Conservation (phyloP, 2,888 invertebrate species). For the Xestia rhomboidea region DNA sequence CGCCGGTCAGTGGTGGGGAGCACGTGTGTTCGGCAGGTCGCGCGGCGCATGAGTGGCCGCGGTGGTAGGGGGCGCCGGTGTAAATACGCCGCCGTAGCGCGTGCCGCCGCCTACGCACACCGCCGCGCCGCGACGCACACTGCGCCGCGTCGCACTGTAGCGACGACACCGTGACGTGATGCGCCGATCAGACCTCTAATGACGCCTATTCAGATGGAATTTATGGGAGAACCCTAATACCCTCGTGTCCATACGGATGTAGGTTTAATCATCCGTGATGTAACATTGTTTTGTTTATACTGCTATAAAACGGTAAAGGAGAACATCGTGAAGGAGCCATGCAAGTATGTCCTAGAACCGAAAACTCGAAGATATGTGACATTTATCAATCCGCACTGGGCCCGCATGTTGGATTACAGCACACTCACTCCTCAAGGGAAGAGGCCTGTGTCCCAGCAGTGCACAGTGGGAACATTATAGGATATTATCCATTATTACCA, state of each 20-base stretch:
- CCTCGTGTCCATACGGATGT: constrained; percentile 71
- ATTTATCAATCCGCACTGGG: neutral
- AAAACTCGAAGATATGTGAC: neutral
- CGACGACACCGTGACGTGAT: constrained; percentile 71
- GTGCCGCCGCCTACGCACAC: constrained; percentile 85
- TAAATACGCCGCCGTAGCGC: constrained; percentile 88
- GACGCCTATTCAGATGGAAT: constrained; percentile 73
- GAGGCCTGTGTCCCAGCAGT: neutral
- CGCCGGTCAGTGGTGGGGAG: constrained; percentile 82
- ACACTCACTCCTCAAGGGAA: neutral
- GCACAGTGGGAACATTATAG: neutral
- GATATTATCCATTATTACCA: constrained; percentile 26
- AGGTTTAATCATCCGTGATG: constrained; percentile 61
- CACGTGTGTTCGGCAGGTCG: constrained; percentile 88
- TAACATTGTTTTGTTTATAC: constrained; percentile 44
- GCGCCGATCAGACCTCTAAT: constrained; percentile 72
- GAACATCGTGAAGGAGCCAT: neutral
- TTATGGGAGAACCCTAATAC: constrained; percentile 77
- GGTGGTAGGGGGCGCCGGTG: constrained; percentile 89
- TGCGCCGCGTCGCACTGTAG: constrained; percentile 59
- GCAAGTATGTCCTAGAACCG: neutral
- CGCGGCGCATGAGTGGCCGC: constrained; percentile 89
- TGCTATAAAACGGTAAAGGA: neutral
- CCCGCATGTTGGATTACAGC: neutral
- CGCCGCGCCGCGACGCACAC: constrained; percentile 70